A percentile compares a stretch with the other conserved stretches of the same genome.
Conservation (phyloP, 2,888 invertebrate genomes). For the Lydus trimaculatus region DNA sequence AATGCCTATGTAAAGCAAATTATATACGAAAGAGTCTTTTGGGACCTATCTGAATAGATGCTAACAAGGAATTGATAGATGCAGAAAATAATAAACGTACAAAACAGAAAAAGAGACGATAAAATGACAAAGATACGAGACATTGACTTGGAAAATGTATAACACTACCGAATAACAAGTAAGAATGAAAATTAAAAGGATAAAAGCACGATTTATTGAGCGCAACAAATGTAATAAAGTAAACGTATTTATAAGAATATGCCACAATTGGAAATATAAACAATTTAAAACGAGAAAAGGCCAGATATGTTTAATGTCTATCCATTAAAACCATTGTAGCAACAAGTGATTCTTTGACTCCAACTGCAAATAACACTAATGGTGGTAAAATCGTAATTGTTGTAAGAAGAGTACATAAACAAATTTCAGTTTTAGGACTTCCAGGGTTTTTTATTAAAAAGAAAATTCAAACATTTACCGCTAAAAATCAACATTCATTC, state of each 20-base stretch:
- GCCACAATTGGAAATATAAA: conserved; percentile 42
- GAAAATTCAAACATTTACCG: background rate
- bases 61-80: conserved; percentile 57
- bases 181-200: conserved; percentile 51
- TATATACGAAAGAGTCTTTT: conserved; percentile 48
- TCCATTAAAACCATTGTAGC: background rate
- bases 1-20: conserved; percentile 50
- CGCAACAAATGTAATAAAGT: conserved; percentile 48
- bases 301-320: conserved; percentile 40
- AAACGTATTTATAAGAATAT: conserved; percentile 34
- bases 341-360: background rate
- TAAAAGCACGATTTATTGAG: conserved; percentile 49
- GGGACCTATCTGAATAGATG: conserved; percentile 47
- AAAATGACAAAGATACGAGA: conserved; percentile 36
- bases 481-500: conserved; percentile 8
- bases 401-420: background rate
- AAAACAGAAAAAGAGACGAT: conserved; percentile 30
- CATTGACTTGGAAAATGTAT: conserved; percentile 37
- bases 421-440: background rate
- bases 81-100: conserved; percentile 53
- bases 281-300: conserved; percentile 24
- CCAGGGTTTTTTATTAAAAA: background rate
- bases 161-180: conserved; percentile 53
- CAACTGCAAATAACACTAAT: background rate
- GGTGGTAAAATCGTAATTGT: background rate